Evolutionary conservation across 2,797 vertebrate species (phyloP), one percentile per base, ranked within the genome.

Genomic region (Sarcoramphus papa): DNA sequence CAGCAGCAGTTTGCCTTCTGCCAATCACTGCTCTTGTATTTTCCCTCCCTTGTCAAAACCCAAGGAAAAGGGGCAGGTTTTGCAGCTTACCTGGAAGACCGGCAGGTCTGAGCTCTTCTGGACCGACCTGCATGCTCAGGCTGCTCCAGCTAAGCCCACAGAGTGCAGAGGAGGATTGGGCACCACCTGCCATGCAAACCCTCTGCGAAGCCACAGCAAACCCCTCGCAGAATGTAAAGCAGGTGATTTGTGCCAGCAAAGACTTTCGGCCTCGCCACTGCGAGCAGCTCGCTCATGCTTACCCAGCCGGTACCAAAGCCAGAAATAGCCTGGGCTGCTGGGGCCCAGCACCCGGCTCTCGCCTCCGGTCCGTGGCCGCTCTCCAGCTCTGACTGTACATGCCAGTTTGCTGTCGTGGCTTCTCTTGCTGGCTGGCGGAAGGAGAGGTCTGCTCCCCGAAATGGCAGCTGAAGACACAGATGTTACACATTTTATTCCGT

Each of bases 321-420:
- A 93, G 72, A 83, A 94, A 54, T 2, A 94, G 45, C 37, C 57
- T 6, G 56, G 54, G 72, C 50, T 88, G 53, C 68, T 37, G 79
- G 50, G 79, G 41, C 69, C 31, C 57, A 31, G 86, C 47, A 54
- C 54, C n/a, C 5, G 0, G 7, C 37, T 56, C 72, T 62, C 1
- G 2, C 47, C 70, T 60, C 18, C 0, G 1, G 18, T 33, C 35
- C 0, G 0, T 54, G 76, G 53, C 45, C 0, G 0, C 40, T 56
- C 28, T 85, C 77, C 70, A 74, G 69, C 69, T 81, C 82, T 54
- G 53, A 35, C 75, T 41, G 65, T 28, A 25, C 23, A 5, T 4
- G 4, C 8, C 50, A 48, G 12, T 64, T 93, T 53, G 37, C 56
- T 83, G 43, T 33, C 0, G 0, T 63, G 70, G 63, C 11, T 31